phyloP scores from a whole-genome alignment of 2,113 vertebrate species.

The Cololabis saira region DNA sequence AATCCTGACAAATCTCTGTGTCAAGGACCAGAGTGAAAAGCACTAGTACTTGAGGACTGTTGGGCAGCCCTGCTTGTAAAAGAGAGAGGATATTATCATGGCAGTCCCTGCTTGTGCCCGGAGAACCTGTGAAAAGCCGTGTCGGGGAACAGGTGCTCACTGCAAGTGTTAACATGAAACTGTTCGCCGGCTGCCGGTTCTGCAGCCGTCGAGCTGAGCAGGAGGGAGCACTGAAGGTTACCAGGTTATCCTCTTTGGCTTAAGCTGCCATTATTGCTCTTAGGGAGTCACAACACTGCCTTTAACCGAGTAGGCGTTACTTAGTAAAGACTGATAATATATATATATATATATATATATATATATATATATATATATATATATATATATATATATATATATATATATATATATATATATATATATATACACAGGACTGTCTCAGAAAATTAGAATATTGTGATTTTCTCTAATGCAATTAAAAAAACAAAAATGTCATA shows the following conservation, averaged over 20 bases:
- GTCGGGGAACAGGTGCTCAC: not conserved
- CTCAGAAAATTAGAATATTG: too few relatives aligned
- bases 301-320: not conserved
- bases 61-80: not conserved
- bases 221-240: slow-evolving; percentile 16
- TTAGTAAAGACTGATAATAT: not conserved
- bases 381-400: too few relatives aligned
- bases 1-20: not conserved
- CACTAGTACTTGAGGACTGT: too few relatives aligned
- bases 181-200: not conserved
- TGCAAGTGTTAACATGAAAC: not conserved
- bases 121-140: not conserved
- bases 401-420: too few relatives aligned
- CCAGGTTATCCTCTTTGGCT: slow-evolving; percentile 24
- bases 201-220: not conserved
- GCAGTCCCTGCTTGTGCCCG: too few relatives aligned
- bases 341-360: too few relatives aligned
- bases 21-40: too few relatives aligned
- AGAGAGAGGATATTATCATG: not conserved
- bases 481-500: too few relatives aligned
- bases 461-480: too few relatives aligned
- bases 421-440: too few relatives aligned
- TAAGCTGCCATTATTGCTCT: slow-evolving; percentile 15
- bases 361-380: too few relatives aligned
- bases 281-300: not conserved